phyloP scores from a whole-genome alignment of 2,888 invertebrate species.

The Eilema sororculum region DNA sequence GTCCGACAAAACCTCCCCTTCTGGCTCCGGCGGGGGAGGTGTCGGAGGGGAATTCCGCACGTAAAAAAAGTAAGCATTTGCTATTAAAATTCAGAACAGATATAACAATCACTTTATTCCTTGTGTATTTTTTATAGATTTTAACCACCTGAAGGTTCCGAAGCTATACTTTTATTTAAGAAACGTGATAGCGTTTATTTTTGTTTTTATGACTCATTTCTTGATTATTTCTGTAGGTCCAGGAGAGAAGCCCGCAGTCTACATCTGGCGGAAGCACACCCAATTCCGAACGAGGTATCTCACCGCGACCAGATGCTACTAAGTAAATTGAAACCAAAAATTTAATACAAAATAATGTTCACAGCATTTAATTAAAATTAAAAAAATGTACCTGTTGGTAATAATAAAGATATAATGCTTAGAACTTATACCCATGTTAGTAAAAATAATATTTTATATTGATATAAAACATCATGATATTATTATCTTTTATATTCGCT shows the following conservation, averaged over 20 bases:
- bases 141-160: not conserved
- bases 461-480: not conserved
- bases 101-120: too few relatives aligned
- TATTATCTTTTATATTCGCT: not conserved
- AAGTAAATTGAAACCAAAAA: conserved; percentile 38
- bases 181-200: conserved; percentile 25
- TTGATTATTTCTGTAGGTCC: conserved; percentile 66
- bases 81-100: too few relatives aligned
- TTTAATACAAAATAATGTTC: not conserved
- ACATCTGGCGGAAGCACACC: conserved; percentile 80
- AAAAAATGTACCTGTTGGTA: not conserved
- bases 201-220: conserved; percentile 31
- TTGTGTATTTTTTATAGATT: not conserved
- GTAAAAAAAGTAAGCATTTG: too few relatives aligned
- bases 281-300: conserved; percentile 72
- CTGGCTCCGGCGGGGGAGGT: too few relatives aligned
- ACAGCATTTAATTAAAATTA: not conserved
- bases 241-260: conserved; percentile 80
- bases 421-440: not conserved
- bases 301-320: conserved; percentile 61
- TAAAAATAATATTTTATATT: not conserved
- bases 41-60: too few relatives aligned
- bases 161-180: not conserved
- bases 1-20: too few relatives aligned
- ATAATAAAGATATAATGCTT: not conserved